Evolutionary conservation across 2,113 vertebrate genomes (phyloP).

Genomic region (Triplophysa rosa): DNA sequence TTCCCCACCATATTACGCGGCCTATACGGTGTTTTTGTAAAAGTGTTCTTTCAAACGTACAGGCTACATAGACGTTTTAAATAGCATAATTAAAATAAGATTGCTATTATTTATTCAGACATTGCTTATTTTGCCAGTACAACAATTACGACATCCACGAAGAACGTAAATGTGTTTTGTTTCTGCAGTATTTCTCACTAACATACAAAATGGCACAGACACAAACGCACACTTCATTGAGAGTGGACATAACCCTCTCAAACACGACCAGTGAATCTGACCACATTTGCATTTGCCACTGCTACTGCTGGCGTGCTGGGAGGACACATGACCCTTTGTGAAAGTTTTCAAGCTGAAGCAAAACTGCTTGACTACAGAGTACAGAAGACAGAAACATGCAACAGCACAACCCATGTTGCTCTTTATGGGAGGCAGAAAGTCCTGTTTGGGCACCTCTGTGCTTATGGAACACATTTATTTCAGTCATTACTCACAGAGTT

Average conservation of each 20-base stretch:
- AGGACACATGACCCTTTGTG: constrained; percentile 38
- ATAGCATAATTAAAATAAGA: too few relatives aligned
- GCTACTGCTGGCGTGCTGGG: constrained; percentile 10
- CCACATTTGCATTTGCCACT: constrained; percentile 28
- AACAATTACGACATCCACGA: neutral
- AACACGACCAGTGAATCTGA: constrained; percentile 13
- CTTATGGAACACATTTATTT: constrained; percentile 66
- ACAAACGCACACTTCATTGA: neutral
- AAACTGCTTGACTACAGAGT: constrained; percentile 48
- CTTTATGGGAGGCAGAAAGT: constrained; percentile 64
- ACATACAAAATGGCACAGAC: constrained; percentile 12
- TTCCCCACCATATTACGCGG: too few relatives aligned
- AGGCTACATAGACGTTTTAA: too few relatives aligned
- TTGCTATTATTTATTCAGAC: too few relatives aligned
- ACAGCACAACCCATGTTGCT: constrained; percentile 33
- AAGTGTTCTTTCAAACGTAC: neutral
- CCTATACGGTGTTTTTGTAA: neutral
- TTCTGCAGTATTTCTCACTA: constrained; percentile 11
- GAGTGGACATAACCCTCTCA: constrained; percentile 36
- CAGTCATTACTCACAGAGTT: constrained; percentile 68
- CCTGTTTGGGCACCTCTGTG: constrained; percentile 68
- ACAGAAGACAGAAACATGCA: constrained; percentile 36
- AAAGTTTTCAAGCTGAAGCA: constrained; percentile 47
- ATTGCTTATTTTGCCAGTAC: neutral
- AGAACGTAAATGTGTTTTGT: neutral